Conservation (phyloP, 2,888 invertebrate species). For the Blastobasis lacticolella region DNA sequence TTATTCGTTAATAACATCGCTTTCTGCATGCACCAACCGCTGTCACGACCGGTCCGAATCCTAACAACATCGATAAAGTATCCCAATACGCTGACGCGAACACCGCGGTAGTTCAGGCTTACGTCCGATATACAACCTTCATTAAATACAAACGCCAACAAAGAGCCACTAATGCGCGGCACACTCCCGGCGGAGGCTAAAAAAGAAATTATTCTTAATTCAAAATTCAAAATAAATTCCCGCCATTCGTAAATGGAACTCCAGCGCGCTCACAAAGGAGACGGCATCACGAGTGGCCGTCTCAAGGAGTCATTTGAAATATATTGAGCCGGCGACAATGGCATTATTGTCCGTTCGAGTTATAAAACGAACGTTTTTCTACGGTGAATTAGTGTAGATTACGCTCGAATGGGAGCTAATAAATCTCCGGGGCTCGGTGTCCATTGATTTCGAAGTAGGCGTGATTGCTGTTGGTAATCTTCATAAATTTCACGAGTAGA, state of each 20-base stretch:
- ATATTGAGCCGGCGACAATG: slow-evolving; percentile 66
- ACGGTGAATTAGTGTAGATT: slow-evolving; percentile 69
- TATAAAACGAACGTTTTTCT: slow-evolving; percentile 58
- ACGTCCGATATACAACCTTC: slow-evolving; percentile 41
- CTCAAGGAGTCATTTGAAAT: slow-evolving; percentile 66
- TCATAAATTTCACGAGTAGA: slow-evolving; percentile 59
- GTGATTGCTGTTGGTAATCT: slow-evolving; percentile 59
- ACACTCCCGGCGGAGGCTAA: slow-evolving; percentile 66
- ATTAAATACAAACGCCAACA: slow-evolving; percentile 57
- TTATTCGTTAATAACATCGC: too few relatives aligned
- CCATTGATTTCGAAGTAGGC: slow-evolving; percentile 64
- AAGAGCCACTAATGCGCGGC: slow-evolving; percentile 65
- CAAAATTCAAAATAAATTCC: slow-evolving; percentile 54
- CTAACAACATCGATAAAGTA: too few relatives aligned
- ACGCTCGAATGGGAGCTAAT: slow-evolving; percentile 63
- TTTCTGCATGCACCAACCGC: too few relatives aligned
- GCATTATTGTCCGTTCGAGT: slow-evolving; percentile 53
- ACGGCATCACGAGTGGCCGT: slow-evolving; percentile 46
- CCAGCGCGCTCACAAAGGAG: slow-evolving; percentile 56
- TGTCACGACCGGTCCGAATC: too few relatives aligned
- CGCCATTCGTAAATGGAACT: slow-evolving; percentile 48
- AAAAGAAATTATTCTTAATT: slow-evolving; percentile 67
- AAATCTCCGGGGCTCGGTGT: slow-evolving; percentile 53
- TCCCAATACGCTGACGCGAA: slow-evolving; percentile 1
- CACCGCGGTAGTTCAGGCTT: slow-evolving; percentile 40